Base-by-base conservation (phyloP, 2,113 vertebrate genomes). In the Prietella phreatophila region DNA sequence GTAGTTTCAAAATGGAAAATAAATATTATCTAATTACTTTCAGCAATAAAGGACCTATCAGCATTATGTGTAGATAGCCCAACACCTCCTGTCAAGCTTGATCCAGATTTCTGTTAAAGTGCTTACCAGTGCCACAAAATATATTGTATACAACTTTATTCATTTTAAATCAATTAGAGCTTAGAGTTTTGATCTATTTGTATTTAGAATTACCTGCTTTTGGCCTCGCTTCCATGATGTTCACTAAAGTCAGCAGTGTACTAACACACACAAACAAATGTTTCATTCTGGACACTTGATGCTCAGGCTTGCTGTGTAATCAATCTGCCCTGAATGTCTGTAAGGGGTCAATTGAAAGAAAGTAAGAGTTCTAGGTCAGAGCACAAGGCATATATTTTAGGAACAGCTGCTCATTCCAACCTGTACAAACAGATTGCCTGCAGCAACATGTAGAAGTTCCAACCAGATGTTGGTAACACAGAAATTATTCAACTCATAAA, bases 191-290 rank as follows among this genome's bases (percentile, higher is more conserved):
- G 5, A 67, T 6, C 2, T 69, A n/a, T 39, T 27, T 85, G 58
- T 5, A 56, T 69, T 82, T 88, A 63, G 58, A 73, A 85, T 90
- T 36, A 95, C 95, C 95, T 94, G 92, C 75, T 93, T 94, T 93
- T 5, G 94, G 95, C 67, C 93, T 93, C 88, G 95, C 96, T 71
- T 93, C 89, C 90, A 95, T 85, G 0, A 83, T 33, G 2, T 92
- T 92, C 47, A 93, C 94, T 89, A 96, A 84, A 91, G 89, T 92
- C 84, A 96, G 78, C 89, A 98, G 93, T 30, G 96, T 42, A 22
- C 96, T 65, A 61, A 91, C 78, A 9, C 88, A 30, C 36, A 90
- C 0, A 0, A 90, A 58, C 82, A 95, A 89, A 60, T 89, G 90
- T 79, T 91, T 95, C 96, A 96, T 95, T 95, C 93, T 90, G 84